These are phyloP conservation scores for Regulus satrapa DNA, from an alignment of 2,113 vertebrate species.

Conservation along the genomic window DNA sequence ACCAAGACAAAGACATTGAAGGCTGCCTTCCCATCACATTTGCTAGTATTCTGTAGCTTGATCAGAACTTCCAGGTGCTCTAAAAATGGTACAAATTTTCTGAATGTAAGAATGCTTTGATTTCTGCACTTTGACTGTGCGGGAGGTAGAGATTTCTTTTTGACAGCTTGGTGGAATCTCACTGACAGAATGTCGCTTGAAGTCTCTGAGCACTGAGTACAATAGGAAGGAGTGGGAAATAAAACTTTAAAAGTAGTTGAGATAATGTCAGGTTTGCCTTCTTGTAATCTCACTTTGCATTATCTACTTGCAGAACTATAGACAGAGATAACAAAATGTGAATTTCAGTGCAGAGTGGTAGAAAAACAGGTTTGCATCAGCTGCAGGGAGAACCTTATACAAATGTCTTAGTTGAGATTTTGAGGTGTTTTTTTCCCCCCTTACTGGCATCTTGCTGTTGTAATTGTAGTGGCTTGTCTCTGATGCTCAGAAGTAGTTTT, in stretches of 20 bases:
- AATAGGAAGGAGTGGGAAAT: not conserved
- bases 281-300: not conserved
- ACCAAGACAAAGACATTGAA: not conserved
- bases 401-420: not conserved
- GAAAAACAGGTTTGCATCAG: not conserved
- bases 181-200: not conserved
- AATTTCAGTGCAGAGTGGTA: not conserved
- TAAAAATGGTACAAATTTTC: not conserved
- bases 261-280: not conserved
- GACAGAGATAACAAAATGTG: no score
- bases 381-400: not conserved
- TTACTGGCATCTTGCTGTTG: not conserved
- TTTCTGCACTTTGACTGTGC: not conserved
- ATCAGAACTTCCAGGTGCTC: not conserved
- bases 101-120: not conserved
- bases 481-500: not conserved
- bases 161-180: not conserved
- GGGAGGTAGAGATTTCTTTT: not conserved
- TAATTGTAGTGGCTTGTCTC: not conserved
- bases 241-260: not conserved
- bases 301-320: not conserved
- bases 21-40: not conserved
- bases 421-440: fast-evolving
- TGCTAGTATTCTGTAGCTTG: not conserved
- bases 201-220: not conserved